Base-by-base conservation (phyloP, 2,113 vertebrate species). In the Cyanoderma ruficeps region DNA sequence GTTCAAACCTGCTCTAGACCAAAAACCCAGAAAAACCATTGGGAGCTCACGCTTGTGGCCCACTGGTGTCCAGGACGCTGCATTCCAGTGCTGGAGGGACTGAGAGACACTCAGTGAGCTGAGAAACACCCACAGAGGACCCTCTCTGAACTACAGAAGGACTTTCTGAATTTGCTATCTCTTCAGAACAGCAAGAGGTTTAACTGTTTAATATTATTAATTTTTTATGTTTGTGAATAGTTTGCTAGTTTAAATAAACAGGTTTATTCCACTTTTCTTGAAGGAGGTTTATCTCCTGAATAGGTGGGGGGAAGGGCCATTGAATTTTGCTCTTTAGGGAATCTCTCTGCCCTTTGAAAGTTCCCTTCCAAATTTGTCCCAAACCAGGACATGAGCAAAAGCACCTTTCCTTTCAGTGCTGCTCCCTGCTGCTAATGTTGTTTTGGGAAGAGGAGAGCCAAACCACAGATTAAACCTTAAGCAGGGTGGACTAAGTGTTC, bases 21-120 rank as follows among this genome's bases (percentile, higher is more conserved):
- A 13, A 49, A 76, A 76, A 7, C 44, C 15, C 15, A 47, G 42
- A 47, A 76, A 59, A 76, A 23, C 15, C 16, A 76, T n/a, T 2
- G 7, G 6, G 44, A 49, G 12, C 72, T 19, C 72, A 76, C 0
- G 2, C 15, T 11, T 49, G 56, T 76, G 44, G n/a, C 44, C 42
- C 5, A 24, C n/a, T 1, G 2, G n/a, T 3, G 7, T 21, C n/a
- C 9, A 11, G n/a, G 44, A 60, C 3, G 4, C 21, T 31, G 44
- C 44, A 60, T 25, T 71, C 37, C 37, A 33, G 37, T 10, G 4
- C 50, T 7, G 9, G n/a, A 60, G n/a, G 21, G 27, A 39, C 55
- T 49, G 21, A 47, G 28, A 47, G 20, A 49, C 44, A 59, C 25
- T 31, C 33, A 41, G 37, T 33, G 69, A 60, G 15, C n/a, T 2